phyloP scores from a whole-genome alignment of 2,888 invertebrate species.

The Drepana falcataria region DNA sequence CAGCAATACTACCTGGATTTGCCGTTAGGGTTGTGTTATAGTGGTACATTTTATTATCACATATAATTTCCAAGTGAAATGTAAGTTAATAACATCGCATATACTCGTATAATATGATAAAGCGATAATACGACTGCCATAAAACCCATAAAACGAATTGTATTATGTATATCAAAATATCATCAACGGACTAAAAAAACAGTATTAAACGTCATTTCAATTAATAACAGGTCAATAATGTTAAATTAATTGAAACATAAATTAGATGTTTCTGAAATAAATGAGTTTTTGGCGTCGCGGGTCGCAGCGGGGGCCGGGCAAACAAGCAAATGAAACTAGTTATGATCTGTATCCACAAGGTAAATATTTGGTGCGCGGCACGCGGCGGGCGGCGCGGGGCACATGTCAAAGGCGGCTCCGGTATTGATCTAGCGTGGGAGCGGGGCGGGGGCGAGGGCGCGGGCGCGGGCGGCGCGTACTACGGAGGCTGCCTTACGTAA shows the following conservation, averaged over 20 bases:
- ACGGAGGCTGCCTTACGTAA: conserved; percentile 70
- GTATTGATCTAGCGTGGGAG: conserved; percentile 72
- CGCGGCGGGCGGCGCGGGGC: conserved; percentile 62
- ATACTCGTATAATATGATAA: too few relatives aligned
- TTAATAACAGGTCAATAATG: conserved; percentile 17
- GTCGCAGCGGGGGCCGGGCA: conserved; percentile 28
- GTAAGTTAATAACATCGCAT: too few relatives aligned
- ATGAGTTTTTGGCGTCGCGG: conserved; percentile 31
- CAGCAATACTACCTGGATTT: background rate
- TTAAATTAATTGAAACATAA: conserved; percentile 28
- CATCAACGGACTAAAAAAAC: too few relatives aligned
- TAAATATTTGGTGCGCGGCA: conserved; percentile 74
- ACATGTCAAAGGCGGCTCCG: conserved; percentile 76
- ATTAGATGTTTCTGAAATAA: conserved; percentile 35
- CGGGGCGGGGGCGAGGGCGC: conserved; percentile 12
- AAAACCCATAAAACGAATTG: too few relatives aligned
- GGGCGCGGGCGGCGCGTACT: conserved; percentile 40
- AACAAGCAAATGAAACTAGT: conserved; percentile 64
- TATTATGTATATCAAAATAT: too few relatives aligned
- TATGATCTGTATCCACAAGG: conserved; percentile 74
- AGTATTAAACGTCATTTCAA: background rate
- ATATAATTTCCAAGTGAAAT: too few relatives aligned
- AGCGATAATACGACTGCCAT: too few relatives aligned
- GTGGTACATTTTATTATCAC: background rate
- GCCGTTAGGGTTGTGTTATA: too few relatives aligned